These are phyloP conservation scores for Mimachlamys varia DNA, from an alignment of 2,888 invertebrate species.

Conservation along the genomic window DNA sequence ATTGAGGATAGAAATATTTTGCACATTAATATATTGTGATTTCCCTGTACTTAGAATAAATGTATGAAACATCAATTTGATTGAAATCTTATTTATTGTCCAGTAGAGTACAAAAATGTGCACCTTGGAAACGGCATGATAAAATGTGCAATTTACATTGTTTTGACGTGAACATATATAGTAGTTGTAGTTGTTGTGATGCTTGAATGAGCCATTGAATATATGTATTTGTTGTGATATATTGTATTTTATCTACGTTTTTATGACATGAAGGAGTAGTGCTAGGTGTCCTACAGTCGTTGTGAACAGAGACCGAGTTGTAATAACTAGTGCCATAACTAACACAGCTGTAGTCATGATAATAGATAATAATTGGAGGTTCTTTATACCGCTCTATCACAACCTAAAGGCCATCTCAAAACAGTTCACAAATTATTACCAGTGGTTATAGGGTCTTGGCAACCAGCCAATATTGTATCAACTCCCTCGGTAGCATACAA, in stretches of 20 bases:
- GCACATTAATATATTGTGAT: background rate
- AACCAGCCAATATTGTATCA: too few relatives aligned
- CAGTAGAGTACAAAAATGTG: background rate
- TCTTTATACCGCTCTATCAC: too few relatives aligned
- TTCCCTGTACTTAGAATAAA: background rate
- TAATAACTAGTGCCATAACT: background rate
- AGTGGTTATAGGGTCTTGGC: too few relatives aligned
- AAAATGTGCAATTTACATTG: slow-evolving; percentile 28
- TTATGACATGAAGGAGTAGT: slow-evolving; percentile 17
- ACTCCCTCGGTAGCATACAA: too few relatives aligned
- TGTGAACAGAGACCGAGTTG: background rate
- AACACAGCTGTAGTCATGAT: background rate
- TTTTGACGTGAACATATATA: slow-evolving; percentile 13
- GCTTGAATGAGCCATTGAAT: background rate
- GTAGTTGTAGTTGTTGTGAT: slow-evolving; percentile 11
- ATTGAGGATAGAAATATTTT: background rate
- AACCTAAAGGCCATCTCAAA: too few relatives aligned
- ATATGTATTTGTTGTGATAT: slow-evolving; percentile 16
- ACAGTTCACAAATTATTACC: too few relatives aligned
- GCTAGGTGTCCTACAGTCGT: background rate
- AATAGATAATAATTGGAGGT: too few relatives aligned
- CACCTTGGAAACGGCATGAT: background rate
- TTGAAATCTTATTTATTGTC: background rate
- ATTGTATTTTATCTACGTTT: slow-evolving; percentile 26
- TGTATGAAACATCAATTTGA: background rate